Conservation (phyloP, 2,113 vertebrate species). For the Phrynosoma platyrhinos region DNA sequence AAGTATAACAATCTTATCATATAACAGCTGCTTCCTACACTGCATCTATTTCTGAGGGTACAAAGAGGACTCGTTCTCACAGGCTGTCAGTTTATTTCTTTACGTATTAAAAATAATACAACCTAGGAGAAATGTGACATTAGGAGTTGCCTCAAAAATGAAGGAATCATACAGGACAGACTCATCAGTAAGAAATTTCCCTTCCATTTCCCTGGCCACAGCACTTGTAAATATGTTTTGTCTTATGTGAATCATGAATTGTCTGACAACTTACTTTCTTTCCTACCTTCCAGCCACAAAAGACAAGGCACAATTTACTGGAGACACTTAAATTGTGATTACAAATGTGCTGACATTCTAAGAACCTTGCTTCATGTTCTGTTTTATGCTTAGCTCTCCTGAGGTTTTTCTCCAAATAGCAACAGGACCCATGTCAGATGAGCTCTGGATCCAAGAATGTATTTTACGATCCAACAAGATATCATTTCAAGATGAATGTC, state of each 20-base stretch:
- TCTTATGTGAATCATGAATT: background rate
- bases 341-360: constrained; percentile 10
- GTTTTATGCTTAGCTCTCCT: background rate
- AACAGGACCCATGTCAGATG: background rate
- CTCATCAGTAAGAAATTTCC: constrained; percentile 1
- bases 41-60: constrained; percentile 24
- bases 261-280: constrained; percentile 21
- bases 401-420: constrained; percentile 1
- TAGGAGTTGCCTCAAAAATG: constrained; percentile 19
- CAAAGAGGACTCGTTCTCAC: constrained; percentile 38
- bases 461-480: constrained; percentile 5
- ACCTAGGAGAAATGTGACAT: background rate
- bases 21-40: constrained; percentile 4
- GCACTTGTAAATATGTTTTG: constrained; percentile 9
- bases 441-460: background rate
- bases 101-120: background rate
- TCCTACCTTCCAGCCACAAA: background rate
- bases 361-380: background rate
- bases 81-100: constrained; percentile 41
- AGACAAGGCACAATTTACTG: constrained; percentile 34
- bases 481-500: constrained; percentile 37
- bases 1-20: background rate
- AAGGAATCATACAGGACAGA: background rate
- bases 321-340: constrained; percentile 19
- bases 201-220: background rate